Evolutionary conservation across 2,797 vertebrate genomes (phyloP), one percentile per base, ranked within the genome.

Genomic region (Muscicapa striata): DNA sequence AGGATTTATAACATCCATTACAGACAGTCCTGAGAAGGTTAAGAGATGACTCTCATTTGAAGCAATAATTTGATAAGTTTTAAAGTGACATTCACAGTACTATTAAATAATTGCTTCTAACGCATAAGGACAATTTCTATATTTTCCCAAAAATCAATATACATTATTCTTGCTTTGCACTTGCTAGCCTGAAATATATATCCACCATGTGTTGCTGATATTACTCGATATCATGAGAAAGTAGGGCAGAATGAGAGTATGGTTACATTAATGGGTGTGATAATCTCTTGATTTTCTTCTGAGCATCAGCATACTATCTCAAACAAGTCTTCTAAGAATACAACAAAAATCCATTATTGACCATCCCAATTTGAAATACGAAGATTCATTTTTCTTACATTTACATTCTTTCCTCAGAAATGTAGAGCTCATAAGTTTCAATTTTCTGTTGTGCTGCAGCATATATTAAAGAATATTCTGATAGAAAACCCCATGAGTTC

Each of bases 71-170:
- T 62, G 48, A 27, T 55, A 76, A 30, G 17, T 63, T 82, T 84
- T 73, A 54, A 89, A 82, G n/a, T 41, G 66, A 58, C 7, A 27
- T 62, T 82, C 34, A 40, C 21, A 41, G 12, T 46, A 69, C 26
- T 57, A 45, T 61, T 68, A 80, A 73, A 67, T 32, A 52, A 22
- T 58, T 91, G 34, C 20, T 90, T 75, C 34, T 69, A 78, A 66
- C 0, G 4, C 12, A 7, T 57, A 51, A 86, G 38, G 68, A 68
- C 0, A 6, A n/a, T 40, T 78, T 32, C 21, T 36, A 0, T 49
- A 12, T 73, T 92, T 90, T 84, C 81, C 63, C 40, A 34, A 76
- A 54, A 84, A 59, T 49, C 63, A 48, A 63, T 76, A 49, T 16
- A 23, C 69, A 40, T 58, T 19, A 66, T 66, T 52, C 24, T 64